These are phyloP conservation scores for Mycogona germanica DNA, from an alignment of 2,888 invertebrate genomes.

Conservation along the genomic window DNA sequence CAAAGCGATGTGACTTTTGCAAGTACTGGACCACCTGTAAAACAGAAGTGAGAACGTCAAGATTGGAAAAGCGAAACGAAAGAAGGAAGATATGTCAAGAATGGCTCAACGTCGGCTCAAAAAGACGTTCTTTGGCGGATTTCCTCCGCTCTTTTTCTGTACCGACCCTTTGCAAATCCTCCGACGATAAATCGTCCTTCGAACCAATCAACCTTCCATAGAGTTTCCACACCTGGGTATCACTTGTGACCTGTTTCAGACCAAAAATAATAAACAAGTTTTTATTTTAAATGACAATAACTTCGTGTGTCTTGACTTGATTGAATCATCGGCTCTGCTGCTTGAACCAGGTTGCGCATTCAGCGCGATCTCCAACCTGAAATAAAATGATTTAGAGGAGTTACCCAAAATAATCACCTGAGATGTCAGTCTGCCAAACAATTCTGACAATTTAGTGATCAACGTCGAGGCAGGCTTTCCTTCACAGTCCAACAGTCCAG, in stretches of 20 bases:
- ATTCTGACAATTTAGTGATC: background rate
- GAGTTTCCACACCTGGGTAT: conserved; percentile 1
- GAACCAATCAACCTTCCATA: background rate
- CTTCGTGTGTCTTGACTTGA: too few relatives aligned
- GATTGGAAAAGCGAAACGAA: background rate
- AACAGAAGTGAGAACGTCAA: background rate
- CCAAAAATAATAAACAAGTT: background rate
- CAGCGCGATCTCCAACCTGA: too few relatives aligned
- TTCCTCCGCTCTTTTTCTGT: background rate
- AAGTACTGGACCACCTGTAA: background rate
- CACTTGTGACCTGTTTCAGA: background rate
- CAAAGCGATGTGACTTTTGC: conserved; percentile 1
- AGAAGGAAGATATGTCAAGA: background rate
- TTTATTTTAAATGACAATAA: background rate
- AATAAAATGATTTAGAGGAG: too few relatives aligned
- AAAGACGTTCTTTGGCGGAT: background rate
- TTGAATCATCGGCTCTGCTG: too few relatives aligned
- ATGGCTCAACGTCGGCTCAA: background rate
- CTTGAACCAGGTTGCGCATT: too few relatives aligned
- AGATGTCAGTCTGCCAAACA: conserved; percentile 9
- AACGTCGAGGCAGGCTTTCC: conserved; percentile 2
- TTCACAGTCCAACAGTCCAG: conserved; percentile 1
- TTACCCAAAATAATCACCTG: conserved; percentile 2
- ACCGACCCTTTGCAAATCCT: conserved; percentile 1
- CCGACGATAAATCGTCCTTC: background rate